Conservation (phyloP, 1,140 invertebrate species). For the Neotoxoptera formosana region DNA sequence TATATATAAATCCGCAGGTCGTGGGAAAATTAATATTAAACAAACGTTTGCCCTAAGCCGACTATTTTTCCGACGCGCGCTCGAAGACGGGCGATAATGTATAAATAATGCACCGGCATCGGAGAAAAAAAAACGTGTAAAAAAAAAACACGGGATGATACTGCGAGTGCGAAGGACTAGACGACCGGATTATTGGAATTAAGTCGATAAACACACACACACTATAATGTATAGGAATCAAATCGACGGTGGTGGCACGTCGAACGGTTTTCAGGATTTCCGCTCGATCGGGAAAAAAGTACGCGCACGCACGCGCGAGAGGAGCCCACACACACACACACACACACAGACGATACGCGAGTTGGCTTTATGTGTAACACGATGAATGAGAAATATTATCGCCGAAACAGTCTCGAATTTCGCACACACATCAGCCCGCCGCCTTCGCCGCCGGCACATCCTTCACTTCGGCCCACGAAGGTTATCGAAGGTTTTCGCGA, state of each 20-base stretch:
- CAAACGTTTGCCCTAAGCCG: constrained; percentile 4
- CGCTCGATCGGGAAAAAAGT: background rate
- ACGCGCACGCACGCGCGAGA: background rate
- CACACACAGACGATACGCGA: background rate
- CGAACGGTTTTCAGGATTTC: background rate
- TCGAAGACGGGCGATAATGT: background rate
- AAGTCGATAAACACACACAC: background rate
- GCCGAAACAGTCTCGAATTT: background rate
- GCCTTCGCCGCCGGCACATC: background rate
- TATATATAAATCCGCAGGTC: background rate
- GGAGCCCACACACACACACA: background rate
- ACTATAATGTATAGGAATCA: background rate
- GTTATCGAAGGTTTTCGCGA: background rate
- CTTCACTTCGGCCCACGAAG: background rate
- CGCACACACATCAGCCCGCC: background rate
- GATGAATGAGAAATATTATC: background rate
- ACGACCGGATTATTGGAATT: constrained; percentile 4
- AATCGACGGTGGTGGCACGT: background rate
- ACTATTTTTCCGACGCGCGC: background rate
- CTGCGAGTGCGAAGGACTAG: background rate
- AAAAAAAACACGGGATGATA: background rate
- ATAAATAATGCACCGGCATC: background rate
- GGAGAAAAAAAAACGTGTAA: background rate
- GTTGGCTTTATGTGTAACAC: background rate
- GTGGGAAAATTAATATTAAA: constrained; percentile 41